Base-by-base conservation (phyloP, 2,113 vertebrate genomes). In the Sula dactylatra region DNA sequence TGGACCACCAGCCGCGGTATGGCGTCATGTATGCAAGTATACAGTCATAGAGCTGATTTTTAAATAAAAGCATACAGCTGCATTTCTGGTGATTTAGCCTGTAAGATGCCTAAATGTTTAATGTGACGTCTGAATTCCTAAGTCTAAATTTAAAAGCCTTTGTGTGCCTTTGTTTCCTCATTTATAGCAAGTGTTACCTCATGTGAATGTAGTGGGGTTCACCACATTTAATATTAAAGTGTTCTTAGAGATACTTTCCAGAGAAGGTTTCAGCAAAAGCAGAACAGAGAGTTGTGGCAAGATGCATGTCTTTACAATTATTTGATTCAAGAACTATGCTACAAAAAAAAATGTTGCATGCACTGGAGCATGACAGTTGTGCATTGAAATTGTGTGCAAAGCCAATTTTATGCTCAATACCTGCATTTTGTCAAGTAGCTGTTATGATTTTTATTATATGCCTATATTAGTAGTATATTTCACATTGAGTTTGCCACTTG, bases 1-100 rank as follows among this genome's bases (percentile, higher is more conserved):
- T 9, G 31, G 29, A 11, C 32, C 24, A 4, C 61, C 6, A 4
- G 7, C 31, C 8, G 2, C 4, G 4, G 5, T 10, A 3, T 40
- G 44, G 7, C 1, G 0, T 42, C 34, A 6, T 4, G 8, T 22
- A 21, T 42, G 22, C 21, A 49, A 62, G 6, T 11, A 34, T 34
- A 3, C 17, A 32, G 0, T 5, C 12, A 7, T 13, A 47, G 52
- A 77, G 6, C 49, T 56, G 29, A n/a, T 38, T 69, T 70, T 81
- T 8, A 40, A 50, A 65, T 49, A 65, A 81, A 87, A 13, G 4
- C 14, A 5, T n/a, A 7, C 14, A 32, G 11, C 34, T 73, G 24
- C 10, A 8, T 62, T 65, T 69, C 20, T 44, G 12, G 14, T 66
- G 38, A 22, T 44, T 62, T 71, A 62, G 29, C 34, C 19, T 81